Base-by-base conservation (phyloP, 2,797 vertebrate species). In the Periophthalmus magnuspinnatus region DNA sequence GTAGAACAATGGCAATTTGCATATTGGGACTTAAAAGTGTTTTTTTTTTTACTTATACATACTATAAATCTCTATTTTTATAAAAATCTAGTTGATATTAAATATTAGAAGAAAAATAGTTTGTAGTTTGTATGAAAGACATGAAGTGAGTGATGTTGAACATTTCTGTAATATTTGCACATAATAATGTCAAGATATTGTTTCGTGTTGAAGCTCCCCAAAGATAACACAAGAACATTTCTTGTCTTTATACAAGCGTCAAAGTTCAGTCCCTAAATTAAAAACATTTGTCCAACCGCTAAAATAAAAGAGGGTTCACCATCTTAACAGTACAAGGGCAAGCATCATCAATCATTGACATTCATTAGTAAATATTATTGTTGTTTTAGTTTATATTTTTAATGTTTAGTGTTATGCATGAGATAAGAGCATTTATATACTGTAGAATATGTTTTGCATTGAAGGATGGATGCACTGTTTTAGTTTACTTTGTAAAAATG, bases 41-140 rank as follows among this genome's bases (percentile, higher is more conserved):
- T 36, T 21, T 75, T 75, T 24, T 17, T 1, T 10, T 62, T 67
- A 69, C 59, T 59, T 65, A 66, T 24, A 74, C 19, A 34, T 61
- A 41, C 0, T 34, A 21, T 52, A 70, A 70, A 80, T 77, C n/a
- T 76, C 5, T 81, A 71, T 77, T 77, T 80, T 80, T 84, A 16
- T 81, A 85, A 68, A n/a, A 81, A 68, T 54, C 3, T 56, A 68
- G 60, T 70, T 68, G 54, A 55, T 34, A 56, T 59, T 55, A 34
- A 67, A 55, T 68, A 57, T 75, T 70, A 65, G 63, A 57, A 78
- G 87, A 76, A 76, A 36, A 50, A 32, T 56, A 28, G 65, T 56
- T 68, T n/a, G 5, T 19, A 19, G 55, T 71, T 66, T 54, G 34
- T 66, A 41, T 45, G 47, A 68, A 66, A 21, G 24, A 34, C 45